phyloP scores from a whole-genome alignment of 2,113 vertebrate genomes.

The Panthera leo region DNA sequence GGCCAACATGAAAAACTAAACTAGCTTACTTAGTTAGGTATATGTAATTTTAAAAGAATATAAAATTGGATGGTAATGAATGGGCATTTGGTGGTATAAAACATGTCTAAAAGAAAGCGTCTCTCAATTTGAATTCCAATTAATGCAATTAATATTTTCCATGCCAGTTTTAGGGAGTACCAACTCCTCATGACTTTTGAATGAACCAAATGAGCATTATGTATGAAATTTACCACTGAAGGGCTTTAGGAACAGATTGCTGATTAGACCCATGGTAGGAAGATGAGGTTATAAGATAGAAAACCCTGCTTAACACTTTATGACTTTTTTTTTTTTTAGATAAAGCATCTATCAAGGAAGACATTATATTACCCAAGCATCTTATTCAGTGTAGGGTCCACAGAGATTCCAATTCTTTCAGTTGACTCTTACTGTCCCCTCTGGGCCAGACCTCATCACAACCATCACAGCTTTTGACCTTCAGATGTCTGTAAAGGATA shows the following conservation, averaged over 20 bases:
- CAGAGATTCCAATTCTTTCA: not conserved
- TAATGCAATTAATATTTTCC: constrained; percentile 42
- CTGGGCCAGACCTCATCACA: not conserved
- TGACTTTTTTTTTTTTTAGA: not conserved
- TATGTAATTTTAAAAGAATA: constrained; percentile 61
- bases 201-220: not conserved
- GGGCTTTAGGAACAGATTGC: not conserved
- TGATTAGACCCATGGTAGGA: not conserved
- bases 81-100: constrained; percentile 45
- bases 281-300: not conserved
- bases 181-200: not conserved
- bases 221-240: not conserved
- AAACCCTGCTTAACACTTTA: not conserved
- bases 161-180: not conserved
- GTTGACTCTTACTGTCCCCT: not conserved
- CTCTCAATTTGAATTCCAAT: not conserved
- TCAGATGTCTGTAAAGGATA: not conserved
- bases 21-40: constrained; percentile 39
- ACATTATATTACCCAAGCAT: not conserved
- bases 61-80: constrained; percentile 1
- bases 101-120: not conserved
- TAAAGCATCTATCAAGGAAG: not conserved
- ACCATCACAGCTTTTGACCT: not conserved
- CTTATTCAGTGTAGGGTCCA: not conserved
- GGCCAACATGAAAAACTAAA: constrained; percentile 68